Evolutionary conservation across 2,888 invertebrate species (phyloP).

Genomic region (Drosophila villosipedis): DNA sequence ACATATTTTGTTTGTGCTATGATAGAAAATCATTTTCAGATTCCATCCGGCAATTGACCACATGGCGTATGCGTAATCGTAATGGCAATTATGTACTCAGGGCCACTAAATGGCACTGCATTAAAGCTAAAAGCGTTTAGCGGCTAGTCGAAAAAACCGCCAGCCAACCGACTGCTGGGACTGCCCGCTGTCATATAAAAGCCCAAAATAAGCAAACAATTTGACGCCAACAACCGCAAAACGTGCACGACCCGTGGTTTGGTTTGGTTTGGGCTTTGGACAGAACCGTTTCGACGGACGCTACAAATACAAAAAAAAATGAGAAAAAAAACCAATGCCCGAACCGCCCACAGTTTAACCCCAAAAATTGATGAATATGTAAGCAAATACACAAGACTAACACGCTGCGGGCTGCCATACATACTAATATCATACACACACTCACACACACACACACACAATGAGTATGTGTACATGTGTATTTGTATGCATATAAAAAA

Average conservation of each 20-base stretch:
- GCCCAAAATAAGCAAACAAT: conserved; percentile 77
- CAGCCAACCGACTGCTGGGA: conserved; percentile 72
- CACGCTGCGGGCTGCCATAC: conserved; percentile 57
- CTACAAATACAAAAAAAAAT: too few relatives aligned
- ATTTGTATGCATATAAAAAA: conserved; percentile 51
- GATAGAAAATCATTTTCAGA: conserved; percentile 26
- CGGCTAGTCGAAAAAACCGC: conserved; percentile 56
- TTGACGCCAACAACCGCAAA: conserved; percentile 77
- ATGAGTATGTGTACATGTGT: conserved; percentile 3
- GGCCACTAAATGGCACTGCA: conserved; percentile 63
- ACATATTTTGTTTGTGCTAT: conserved; percentile 3
- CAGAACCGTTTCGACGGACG: not conserved
- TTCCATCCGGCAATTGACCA: conserved; percentile 54
- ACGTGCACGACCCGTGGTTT: conserved; percentile 51
- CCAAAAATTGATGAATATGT: conserved; percentile 79
- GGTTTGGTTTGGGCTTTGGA: conserved; percentile 7
- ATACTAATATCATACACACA: conserved; percentile 36
- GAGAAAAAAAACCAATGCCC: not conserved
- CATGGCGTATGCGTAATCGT: conserved; percentile 72
- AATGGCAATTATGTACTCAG: conserved; percentile 71
- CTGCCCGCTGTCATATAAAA: conserved; percentile 73
- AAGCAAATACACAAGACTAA: conserved; percentile 73
- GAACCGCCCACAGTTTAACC: conserved; percentile 71
- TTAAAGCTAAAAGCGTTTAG: conserved; percentile 78
- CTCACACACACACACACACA: not conserved